A percentile compares a stretch with the other conserved stretches of the same genome.
Conservation (phyloP, 2,797 vertebrate species). For the Balearica regulorum region DNA sequence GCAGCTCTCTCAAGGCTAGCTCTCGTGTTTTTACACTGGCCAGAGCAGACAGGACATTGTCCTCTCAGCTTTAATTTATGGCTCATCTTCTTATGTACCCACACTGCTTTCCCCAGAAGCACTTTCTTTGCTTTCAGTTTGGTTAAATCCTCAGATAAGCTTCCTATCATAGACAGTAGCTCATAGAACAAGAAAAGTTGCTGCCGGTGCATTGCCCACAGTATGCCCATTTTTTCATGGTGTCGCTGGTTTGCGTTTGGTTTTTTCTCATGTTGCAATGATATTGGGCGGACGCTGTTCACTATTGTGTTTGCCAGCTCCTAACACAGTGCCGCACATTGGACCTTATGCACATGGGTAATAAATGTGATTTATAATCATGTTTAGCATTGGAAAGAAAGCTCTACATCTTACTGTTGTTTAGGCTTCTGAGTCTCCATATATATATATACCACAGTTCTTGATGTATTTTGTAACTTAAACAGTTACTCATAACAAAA, state of each 20-base stretch:
- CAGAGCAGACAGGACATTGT: neutral
- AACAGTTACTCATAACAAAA: conserved; percentile 33
- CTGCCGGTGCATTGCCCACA: neutral
- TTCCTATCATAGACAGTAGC: neutral
- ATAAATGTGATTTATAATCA: neutral
- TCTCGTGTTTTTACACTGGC: neutral
- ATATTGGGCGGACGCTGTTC: neutral
- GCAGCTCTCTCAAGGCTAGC: neutral
- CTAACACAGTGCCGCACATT: neutral
- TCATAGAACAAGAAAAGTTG: neutral
- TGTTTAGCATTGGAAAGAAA: neutral
- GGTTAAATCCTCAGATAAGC: neutral
- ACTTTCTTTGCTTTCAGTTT: neutral
- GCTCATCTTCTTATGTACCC: neutral
- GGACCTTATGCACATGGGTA: neutral
- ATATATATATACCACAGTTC: neutral
- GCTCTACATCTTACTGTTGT: neutral
- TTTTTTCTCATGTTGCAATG: neutral
- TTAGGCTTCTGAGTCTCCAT: neutral
- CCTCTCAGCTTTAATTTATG: neutral
- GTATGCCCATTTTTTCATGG: neutral
- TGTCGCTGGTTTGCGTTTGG: no score
- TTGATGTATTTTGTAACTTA: conserved; percentile 3
- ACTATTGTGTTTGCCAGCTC: neutral
- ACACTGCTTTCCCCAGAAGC: neutral